Base-by-base conservation (phyloP, 2,888 invertebrate species). In the Drosophila atripex region DNA sequence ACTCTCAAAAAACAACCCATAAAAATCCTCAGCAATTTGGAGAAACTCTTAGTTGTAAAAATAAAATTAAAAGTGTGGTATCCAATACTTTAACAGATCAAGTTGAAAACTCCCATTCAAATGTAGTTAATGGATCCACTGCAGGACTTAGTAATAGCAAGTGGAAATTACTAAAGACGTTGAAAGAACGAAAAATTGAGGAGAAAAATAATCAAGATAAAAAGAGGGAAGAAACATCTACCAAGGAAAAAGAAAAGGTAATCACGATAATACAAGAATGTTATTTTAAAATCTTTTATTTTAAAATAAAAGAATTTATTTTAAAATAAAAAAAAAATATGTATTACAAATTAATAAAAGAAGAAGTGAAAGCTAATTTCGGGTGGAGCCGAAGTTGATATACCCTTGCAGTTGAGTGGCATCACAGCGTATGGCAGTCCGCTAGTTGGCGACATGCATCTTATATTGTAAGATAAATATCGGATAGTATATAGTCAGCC, bases 161-260 rank as follows among this genome's bases (percentile, higher is more conserved):
- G 90, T 97, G 97, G 97, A 97, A 97, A 90, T 93, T 97, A 46
- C 92, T 97, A 2, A 97, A 97, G 91, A 97, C 97, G 1, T 91
- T 97, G 28, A 97, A 97, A 90, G 97, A 97, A 86, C 93, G 96
- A 70, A 97, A 97, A 92, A 96, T 97, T 3, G 97, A 97, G 91
- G 97, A 97, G 86, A 96, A 95, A 90, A 93, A 93, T 85, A 95
- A 95, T 84, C 94, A 94, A 69, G 95, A 94, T 64, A 94, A 95
- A 73, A 93, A 93, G 53, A 94, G 93, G 57, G 94, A 94, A 66
- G 94, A 94, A 52, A 93, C 94, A 93, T 93, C 88, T 45, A 92
- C 93, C 7, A 93, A 94, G 80, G 94, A 95, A 84, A 94, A 94
- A 92, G 94, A 94, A 78, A 94, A 94, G 93, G 94, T 95, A 92